Evolutionary conservation across 2,113 vertebrate species (phyloP).

Genomic region (Takifugu flavidus): DNA sequence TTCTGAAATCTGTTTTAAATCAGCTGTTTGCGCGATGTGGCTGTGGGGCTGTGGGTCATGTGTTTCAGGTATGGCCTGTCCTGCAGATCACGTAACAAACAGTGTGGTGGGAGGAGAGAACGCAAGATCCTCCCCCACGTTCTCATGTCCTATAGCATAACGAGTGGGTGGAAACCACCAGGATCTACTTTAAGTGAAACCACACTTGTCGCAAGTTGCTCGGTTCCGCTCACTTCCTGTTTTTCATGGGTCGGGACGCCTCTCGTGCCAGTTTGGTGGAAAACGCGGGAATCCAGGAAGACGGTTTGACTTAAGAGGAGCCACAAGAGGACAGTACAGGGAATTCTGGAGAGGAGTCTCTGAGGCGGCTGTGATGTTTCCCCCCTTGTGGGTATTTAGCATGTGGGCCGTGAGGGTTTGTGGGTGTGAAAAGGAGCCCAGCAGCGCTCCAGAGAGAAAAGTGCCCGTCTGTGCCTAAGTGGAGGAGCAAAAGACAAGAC

Average conservation of each 20-base stretch:
- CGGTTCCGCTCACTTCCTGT: conserved; percentile 56
- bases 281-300: conserved; percentile 42
- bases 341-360: conserved; percentile 30
- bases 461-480: conserved; percentile 10
- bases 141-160: conserved; percentile 47
- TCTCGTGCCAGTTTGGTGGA: conserved; percentile 35
- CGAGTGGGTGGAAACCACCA: conserved; percentile 54
- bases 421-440: conserved; percentile 17
- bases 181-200: conserved; percentile 62
- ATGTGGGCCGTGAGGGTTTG: conserved; percentile 33
- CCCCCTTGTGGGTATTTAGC: conserved; percentile 6
- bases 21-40: background rate
- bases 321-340: conserved; percentile 15
- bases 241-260: conserved; percentile 62
- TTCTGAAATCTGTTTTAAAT: no score
- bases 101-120: conserved; percentile 38
- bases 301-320: conserved; percentile 13
- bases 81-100: conserved; percentile 52
- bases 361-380: background rate
- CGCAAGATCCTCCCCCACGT: conserved; percentile 46
- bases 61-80: conserved; percentile 32
- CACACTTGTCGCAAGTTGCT: conserved; percentile 59
- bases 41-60: conserved; percentile 3
- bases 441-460: conserved; percentile 18
- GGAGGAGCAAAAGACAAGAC: conserved; percentile 20